phyloP scores from a whole-genome alignment of 2,797 vertebrate species.

The Silurus aristotelis region DNA sequence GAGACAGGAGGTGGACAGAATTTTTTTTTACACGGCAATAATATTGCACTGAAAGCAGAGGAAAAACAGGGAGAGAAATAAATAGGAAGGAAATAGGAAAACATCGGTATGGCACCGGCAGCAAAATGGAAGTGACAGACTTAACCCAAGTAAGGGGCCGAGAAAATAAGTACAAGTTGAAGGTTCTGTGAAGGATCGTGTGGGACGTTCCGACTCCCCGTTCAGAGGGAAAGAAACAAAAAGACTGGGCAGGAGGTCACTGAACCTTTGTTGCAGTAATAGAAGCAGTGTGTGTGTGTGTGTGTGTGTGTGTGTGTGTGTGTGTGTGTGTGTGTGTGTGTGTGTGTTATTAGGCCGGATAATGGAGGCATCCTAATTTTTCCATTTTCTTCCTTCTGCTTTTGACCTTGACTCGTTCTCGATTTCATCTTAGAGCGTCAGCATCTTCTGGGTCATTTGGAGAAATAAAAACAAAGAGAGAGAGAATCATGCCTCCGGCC shows the following conservation, averaged over 20 bases:
- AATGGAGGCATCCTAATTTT: slow-evolving; percentile 39
- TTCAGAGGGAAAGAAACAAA: not conserved
- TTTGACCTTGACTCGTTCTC: slow-evolving; percentile 61
- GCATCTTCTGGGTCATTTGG: slow-evolving; percentile 59
- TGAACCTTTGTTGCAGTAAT: slow-evolving; percentile 18
- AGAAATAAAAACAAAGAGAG: slow-evolving; percentile 31
- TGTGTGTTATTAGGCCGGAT: slow-evolving; percentile 25
- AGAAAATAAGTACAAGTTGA: not conserved
- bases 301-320: slow-evolving; percentile 11
- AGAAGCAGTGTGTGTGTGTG: slow-evolving; percentile 15
- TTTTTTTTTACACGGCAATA: not conserved
- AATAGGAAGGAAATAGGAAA: not conserved
- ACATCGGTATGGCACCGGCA: not conserved
- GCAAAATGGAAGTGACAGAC: not conserved
- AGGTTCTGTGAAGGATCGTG: not conserved
- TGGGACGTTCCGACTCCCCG: not conserved
- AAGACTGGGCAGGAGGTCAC: slow-evolving; percentile 8
- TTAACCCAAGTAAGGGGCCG: not conserved
- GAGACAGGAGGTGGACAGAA: not conserved
- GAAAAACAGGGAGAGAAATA: not conserved
- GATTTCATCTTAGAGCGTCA: slow-evolving; percentile 71
- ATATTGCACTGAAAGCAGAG: not conserved
- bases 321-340: not conserved
- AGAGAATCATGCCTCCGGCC: slow-evolving; percentile 61
- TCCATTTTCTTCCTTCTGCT: slow-evolving; percentile 53